Conservation (phyloP, 2,113 vertebrate species). For the Toxostoma redivivum region DNA sequence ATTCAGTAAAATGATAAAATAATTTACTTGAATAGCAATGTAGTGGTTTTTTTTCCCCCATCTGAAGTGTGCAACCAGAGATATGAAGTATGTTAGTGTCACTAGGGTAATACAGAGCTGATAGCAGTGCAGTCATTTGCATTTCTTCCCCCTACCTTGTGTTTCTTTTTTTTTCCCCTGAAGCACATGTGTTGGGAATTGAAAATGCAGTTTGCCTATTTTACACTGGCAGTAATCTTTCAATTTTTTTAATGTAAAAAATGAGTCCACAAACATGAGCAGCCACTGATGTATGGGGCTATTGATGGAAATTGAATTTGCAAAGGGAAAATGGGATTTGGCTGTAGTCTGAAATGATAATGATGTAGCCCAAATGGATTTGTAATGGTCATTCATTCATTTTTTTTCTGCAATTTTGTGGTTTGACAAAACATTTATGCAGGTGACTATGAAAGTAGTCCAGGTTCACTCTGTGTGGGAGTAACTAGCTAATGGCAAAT, state of each 20-base stretch:
- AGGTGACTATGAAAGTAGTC: constrained; percentile 47
- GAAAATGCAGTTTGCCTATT: constrained; percentile 72
- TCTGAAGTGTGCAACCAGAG: constrained; percentile 45
- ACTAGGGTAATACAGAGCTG: constrained; percentile 52
- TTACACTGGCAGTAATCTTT: constrained; percentile 72
- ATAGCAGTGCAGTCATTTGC: constrained; percentile 67
- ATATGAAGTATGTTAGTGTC: constrained; percentile 44
- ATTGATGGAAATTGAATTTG: constrained; percentile 82
- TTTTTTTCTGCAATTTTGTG: constrained; percentile 45
- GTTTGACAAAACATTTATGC: constrained; percentile 72
- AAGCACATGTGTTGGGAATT: constrained; percentile 68
- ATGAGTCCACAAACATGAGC: constrained; percentile 70
- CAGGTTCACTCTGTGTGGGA: constrained; percentile 24
- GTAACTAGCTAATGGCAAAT: constrained; percentile 42
- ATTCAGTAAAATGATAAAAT: constrained; percentile 34
- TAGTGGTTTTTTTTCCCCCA: background rate
- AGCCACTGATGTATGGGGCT: constrained; percentile 75
- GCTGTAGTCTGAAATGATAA: constrained; percentile 80
- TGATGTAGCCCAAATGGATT: constrained; percentile 82
- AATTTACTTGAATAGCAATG: constrained; percentile 40
- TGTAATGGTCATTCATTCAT: constrained; percentile 81
- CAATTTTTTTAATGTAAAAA: constrained; percentile 69
- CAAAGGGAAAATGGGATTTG: constrained; percentile 86
- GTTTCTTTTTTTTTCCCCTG: background rate
- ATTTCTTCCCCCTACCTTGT: constrained; percentile 56